Base-by-base conservation (phyloP, 2,113 vertebrate species). In the Columbina picui region DNA sequence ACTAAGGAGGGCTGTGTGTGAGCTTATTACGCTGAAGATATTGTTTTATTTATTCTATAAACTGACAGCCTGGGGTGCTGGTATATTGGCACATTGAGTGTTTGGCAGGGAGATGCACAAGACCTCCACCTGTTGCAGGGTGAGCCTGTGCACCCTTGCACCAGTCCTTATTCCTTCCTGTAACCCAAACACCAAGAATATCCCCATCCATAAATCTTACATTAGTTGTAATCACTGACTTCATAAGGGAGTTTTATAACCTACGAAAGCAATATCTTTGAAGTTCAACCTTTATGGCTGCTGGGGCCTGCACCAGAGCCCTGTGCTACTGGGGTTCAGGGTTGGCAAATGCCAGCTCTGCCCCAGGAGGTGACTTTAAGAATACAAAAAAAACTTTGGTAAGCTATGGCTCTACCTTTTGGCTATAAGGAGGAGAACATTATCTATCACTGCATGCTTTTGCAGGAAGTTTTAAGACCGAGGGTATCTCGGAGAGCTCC, bases 21-120 rank as follows among this genome's bases (percentile, higher is more conserved):
- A 81, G 56, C 43, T 84, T 75, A 52, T 78, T 56, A 36, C 34
- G 30, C n/a, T 53, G 61, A 88, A 39, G 34, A 74, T 95, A 93
- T 65, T 95, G 81, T 25, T 91, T 96, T 94, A 89, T 87, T 93
- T 96, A n/a, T 93, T 83, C 82, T 74, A 63, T 83, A 91, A 96
- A 91, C 22, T 65, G 21, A 26, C 50, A 83, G 26, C 14, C 39
- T 56, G 38, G 25, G 12, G 7, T 7, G 26, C 15, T 50, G 29
- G 18, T 45, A 18, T 18, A 45, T 45, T 45, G 43, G 30, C 87
- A n/a, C 22, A 3, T 7, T 47, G n/a, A 88, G 36, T 4, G 13
- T 43, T 49, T 38, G 53, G 21, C 2, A 2, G 10, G 52, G 27
- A 10, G 4, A 27, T 45, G 41, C 59, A 65, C 20, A 19, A 85